Conservation (phyloP, 2,888 invertebrate species). For the Nomada lathburiana region DNA sequence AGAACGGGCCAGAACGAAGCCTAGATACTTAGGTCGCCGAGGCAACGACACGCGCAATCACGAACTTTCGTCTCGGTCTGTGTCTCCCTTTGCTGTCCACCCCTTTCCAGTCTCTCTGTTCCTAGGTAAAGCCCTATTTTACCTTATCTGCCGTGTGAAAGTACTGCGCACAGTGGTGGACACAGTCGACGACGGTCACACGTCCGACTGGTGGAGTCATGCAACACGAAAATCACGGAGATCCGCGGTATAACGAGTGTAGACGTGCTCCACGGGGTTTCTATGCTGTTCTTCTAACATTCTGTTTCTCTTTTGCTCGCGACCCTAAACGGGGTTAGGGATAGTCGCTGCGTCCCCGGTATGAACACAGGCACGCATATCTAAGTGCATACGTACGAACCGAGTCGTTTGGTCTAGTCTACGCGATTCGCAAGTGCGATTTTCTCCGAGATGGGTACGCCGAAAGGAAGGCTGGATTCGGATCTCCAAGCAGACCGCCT, state of each 20-base stretch:
- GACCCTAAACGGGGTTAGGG: constrained; percentile 3
- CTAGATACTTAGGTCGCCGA: constrained; percentile 71
- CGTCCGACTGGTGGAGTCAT: constrained; percentile 26
- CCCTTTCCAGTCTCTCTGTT: constrained; percentile 18
- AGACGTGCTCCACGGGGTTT: not conserved
- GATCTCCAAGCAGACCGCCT: constrained; percentile 1
- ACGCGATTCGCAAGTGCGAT: not conserved
- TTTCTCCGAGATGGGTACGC: constrained; percentile 1
- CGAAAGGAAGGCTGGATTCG: not conserved
- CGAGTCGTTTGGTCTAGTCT: too few relatives aligned
- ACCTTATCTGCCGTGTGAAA: constrained; percentile 19
- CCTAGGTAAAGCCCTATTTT: not conserved
- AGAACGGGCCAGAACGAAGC: constrained; percentile 66
- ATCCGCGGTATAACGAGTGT: constrained; percentile 35
- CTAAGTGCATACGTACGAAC: not conserved
- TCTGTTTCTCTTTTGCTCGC: not conserved
- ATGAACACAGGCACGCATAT: constrained; percentile 17
- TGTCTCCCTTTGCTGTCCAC: constrained; percentile 5
- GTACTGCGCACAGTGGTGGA: constrained; percentile 32
- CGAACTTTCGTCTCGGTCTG: constrained; percentile 33
- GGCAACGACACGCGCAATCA: constrained; percentile 75
- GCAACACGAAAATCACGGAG: constrained; percentile 47
- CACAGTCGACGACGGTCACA: constrained; percentile 26
- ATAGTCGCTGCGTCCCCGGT: not conserved
- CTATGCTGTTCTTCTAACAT: not conserved